Base-by-base conservation (phyloP, 2,797 vertebrate species). In the Catostomus latipinnis region DNA sequence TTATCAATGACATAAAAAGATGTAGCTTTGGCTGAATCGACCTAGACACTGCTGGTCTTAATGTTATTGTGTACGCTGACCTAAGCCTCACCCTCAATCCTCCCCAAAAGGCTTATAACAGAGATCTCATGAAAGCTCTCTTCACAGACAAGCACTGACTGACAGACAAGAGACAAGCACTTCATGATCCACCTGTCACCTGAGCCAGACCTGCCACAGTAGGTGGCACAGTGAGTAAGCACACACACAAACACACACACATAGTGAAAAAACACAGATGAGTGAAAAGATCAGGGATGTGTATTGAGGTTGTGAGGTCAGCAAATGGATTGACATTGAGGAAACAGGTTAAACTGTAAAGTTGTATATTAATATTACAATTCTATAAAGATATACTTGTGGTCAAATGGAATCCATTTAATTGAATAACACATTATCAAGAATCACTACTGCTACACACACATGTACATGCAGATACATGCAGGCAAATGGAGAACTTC, bases 151-250 rank as follows among this genome's bases (percentile, higher is more conserved):
- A 69, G 66, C 75, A 61, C 18, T 77, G 75, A 77, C 56, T 77
- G 75, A 77, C 65, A 77, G 75, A 77, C 66, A 69, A 77, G 75
- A 50, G 56, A 16, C 75, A 69, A 43, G 54, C 65, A 69, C 65
- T 77, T 69, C 75, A 14, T 58, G 56, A 77, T 77, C 65, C 75
- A 77, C 61, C 75, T 77, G 75, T 77, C 56, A 77, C 66, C 75
- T 52, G 66, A 77, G 56, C 75, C 7, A 69, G 22, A 52, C 65
- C 56, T 18, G 50, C 34, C 11, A 43, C 46, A 69, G 56, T 69
- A 69, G 56, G 54, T 58, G 56, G 7, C 49, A 60, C 13, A 60
- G 65, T 69, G 63, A 58, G 60, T 69, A 60, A 52, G 13, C 67
- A 46, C 0, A 49, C 62, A 78, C 12, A 58, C 58, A 43, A 10